Conservation (phyloP, 64 coral and sea anemone genomes). For the Montipora foliosa region DNA sequence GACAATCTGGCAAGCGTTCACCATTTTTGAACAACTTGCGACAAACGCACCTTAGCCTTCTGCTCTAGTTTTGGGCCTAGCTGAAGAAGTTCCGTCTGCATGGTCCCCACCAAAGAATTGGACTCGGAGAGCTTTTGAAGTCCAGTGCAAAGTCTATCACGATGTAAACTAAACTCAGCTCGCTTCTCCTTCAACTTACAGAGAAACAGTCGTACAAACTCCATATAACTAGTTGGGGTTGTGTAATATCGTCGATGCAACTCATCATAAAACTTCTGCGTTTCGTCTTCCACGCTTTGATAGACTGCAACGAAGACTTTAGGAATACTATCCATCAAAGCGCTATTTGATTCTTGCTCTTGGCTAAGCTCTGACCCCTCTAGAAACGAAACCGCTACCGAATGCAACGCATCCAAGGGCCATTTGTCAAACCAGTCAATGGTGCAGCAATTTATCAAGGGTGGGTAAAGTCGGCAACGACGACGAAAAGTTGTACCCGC, state of each 20-base stretch:
- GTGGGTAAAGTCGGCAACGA: constrained; percentile 89
- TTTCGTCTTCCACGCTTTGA: constrained; percentile 33
- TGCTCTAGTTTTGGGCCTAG: constrained; percentile 90
- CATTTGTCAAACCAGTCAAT: constrained; percentile 99
- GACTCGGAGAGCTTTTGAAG: constrained; percentile 85
- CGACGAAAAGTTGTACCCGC: constrained; percentile 80
- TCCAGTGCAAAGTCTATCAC: constrained; percentile 76
- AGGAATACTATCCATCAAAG: constrained; percentile 62
- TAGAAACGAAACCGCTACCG: constrained; percentile 81
- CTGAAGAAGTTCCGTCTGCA: constrained; percentile 84
- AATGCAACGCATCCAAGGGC: constrained; percentile 86
- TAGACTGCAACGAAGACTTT: constrained; percentile 75
- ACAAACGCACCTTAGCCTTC: constrained; percentile 80
- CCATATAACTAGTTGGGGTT: constrained; percentile 93
- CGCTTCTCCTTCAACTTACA: constrained; percentile 83
- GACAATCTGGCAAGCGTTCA: too few species aligned
- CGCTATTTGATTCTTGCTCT: constrained; percentile 8
- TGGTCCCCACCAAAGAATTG: constrained; percentile 82
- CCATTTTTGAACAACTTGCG: neutral
- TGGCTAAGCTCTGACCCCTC: constrained; percentile 56
- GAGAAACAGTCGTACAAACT: constrained; percentile 81
- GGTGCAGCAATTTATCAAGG: constrained; percentile 95
- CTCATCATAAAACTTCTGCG: constrained; percentile 83
- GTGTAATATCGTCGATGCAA: constrained; percentile 81
- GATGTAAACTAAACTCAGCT: constrained; percentile 67